Conservation (phyloP, 2,888 invertebrate genomes). For the Empis stercorea region DNA sequence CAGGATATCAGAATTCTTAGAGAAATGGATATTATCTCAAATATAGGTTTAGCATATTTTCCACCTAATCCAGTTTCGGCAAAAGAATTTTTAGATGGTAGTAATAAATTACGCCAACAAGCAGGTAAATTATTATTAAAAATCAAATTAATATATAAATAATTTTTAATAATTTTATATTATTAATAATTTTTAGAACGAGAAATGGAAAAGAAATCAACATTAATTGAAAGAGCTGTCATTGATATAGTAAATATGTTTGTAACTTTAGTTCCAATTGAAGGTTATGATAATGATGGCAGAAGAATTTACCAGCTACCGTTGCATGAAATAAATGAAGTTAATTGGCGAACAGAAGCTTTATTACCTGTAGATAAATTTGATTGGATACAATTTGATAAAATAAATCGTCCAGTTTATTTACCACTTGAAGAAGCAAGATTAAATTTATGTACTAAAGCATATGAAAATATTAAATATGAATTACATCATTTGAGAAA, state of each 20-base stretch:
- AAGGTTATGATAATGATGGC: conserved; percentile 39
- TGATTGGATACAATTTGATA: conserved; percentile 33
- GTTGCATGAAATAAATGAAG: conserved; percentile 40
- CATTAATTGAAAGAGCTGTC: conserved; percentile 61
- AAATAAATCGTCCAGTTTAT: conserved; percentile 28
- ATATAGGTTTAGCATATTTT: conserved; percentile 47
- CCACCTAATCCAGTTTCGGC: conserved; percentile 50
- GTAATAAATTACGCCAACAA: conserved; percentile 40
- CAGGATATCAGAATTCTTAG: conserved; percentile 62
- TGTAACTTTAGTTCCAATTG: conserved; percentile 39
- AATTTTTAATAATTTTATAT: too few species aligned
- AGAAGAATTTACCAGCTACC: conserved; percentile 44
- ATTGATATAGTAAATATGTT: conserved; percentile 67
- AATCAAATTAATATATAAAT: background rate
- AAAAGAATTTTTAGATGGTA: conserved; percentile 46
- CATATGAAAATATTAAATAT: conserved; percentile 48
- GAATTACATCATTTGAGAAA: conserved; percentile 48
- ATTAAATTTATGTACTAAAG: conserved; percentile 37
- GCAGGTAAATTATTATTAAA: conserved; percentile 16
- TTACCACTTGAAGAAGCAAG: conserved; percentile 25
- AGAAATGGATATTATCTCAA: conserved; percentile 48
- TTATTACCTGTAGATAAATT: conserved; percentile 30
- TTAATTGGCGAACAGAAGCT: conserved; percentile 33
- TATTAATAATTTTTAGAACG: conserved; percentile 25
- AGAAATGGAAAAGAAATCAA: conserved; percentile 45